These are phyloP conservation scores for Pseudomyrmex dendroicus DNA, from an alignment of 1,140 invertebrate species.

Conservation along the genomic window DNA sequence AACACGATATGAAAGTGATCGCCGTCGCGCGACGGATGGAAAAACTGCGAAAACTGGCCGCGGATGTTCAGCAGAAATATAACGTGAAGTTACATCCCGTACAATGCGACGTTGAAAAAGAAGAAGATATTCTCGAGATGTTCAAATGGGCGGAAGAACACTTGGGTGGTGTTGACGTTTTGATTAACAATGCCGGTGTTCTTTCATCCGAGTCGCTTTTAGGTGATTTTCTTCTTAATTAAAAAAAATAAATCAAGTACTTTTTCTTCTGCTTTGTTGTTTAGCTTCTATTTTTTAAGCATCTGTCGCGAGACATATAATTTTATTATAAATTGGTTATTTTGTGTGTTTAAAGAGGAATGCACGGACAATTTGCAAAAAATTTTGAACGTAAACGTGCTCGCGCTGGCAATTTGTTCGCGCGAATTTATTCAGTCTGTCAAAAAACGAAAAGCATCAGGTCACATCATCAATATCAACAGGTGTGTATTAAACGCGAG, in stretches of 20 bases:
- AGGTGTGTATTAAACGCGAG: conserved; percentile 80
- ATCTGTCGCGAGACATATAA: too few relatives aligned
- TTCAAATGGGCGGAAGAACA: conserved; percentile 87
- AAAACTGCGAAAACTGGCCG: conserved; percentile 77
- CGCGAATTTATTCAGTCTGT: conserved; percentile 85
- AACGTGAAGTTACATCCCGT: conserved; percentile 76
- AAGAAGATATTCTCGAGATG: conserved; percentile 87
- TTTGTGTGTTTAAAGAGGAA: conserved; percentile 59
- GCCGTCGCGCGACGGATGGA: conserved; percentile 85
- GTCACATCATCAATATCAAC: conserved; percentile 87
- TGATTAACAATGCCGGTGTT: conserved; percentile 89
- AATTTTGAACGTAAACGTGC: conserved; percentile 89
- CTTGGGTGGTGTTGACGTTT: conserved; percentile 87
- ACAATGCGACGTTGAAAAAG: conserved; percentile 87
- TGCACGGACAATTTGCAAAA: conserved; percentile 82
- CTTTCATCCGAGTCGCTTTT: neutral
- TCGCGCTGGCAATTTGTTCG: conserved; percentile 86
- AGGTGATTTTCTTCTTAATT: conserved; percentile 33
- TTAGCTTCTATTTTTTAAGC: too few relatives aligned
- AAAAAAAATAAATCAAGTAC: too few relatives aligned
- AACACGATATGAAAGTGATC: conserved; percentile 87
- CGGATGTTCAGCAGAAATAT: neutral
- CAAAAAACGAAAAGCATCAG: conserved; percentile 76
- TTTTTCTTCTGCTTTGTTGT: too few relatives aligned
- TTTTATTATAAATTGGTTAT: neutral